Conservation (phyloP, 2,113 vertebrate species). For the Callospermophilus lateralis region DNA sequence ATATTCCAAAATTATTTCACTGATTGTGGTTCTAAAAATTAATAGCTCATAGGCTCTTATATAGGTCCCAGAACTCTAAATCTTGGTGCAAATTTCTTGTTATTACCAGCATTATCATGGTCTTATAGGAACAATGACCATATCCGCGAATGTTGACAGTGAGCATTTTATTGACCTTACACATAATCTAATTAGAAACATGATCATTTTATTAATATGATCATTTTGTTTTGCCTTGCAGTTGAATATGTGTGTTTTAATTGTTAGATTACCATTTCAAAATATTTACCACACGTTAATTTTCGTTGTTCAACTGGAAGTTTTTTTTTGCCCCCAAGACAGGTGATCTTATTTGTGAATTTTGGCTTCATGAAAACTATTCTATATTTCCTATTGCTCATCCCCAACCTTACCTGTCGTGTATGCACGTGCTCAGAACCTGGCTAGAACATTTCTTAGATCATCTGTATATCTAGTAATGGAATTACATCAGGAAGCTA, state of each 20-base stretch:
- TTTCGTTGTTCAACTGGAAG: background rate
- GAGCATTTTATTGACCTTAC: background rate
- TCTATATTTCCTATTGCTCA: background rate
- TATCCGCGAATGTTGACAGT: background rate
- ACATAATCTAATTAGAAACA: background rate
- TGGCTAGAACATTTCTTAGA: background rate
- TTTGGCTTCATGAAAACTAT: background rate
- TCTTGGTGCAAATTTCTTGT: background rate
- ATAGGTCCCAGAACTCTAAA: background rate
- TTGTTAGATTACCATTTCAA: background rate
- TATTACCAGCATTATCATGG: background rate
- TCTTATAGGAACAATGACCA: background rate
- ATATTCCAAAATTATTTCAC: background rate
- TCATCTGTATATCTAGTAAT: background rate
- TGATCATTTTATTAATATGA: background rate
- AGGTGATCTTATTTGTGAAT: background rate
- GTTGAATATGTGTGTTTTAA: background rate
- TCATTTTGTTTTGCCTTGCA: background rate
- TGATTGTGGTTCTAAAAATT: background rate
- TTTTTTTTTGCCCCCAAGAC: background rate
- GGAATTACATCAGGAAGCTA: background rate
- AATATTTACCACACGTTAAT: background rate
- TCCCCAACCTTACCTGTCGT: background rate
- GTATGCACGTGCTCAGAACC: background rate
- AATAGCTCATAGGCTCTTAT: background rate